Evolutionary conservation across 2,888 invertebrate species (phyloP).

Genomic region (Copidosoma aretas): DNA sequence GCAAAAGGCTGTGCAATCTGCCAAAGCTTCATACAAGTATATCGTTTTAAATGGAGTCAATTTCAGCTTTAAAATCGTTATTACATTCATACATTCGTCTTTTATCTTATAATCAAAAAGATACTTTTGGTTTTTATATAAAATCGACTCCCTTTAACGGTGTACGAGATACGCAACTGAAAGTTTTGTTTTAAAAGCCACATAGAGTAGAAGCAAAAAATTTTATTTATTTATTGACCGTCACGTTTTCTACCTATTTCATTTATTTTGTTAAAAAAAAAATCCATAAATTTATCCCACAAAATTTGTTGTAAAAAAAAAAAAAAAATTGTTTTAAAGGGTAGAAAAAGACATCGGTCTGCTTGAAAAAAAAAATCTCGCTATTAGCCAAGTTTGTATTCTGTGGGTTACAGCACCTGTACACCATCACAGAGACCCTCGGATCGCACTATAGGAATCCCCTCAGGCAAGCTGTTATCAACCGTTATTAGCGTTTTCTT

Average conservation of each 20-base stretch:
- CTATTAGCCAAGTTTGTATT: constrained; percentile 35
- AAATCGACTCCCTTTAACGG: too few species aligned
- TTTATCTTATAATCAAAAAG: too few species aligned
- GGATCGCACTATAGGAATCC: constrained; percentile 73
- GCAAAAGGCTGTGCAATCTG: neutral
- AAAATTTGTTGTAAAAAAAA: too few species aligned
- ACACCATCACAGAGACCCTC: constrained; percentile 67
- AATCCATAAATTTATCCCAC: neutral
- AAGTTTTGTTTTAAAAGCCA: neutral
- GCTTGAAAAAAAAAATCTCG: constrained; percentile 11
- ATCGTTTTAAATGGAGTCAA: too few species aligned
- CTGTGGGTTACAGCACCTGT: constrained; percentile 78
- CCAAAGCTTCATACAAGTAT: neutral
- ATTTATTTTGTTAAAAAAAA: neutral
- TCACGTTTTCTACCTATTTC: neutral
- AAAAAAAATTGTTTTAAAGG: neutral
- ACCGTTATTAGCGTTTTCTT: constrained; percentile 59
- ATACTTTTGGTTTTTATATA: too few species aligned
- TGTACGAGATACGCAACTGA: neutral
- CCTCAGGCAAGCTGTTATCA: constrained; percentile 75
- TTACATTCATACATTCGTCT: too few species aligned
- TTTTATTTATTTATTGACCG: neutral
- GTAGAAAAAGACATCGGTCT: neutral
- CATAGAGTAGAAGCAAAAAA: neutral
- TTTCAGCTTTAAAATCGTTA: too few species aligned